Evolutionary conservation across 2,797 vertebrate genomes (phyloP), one percentile per base, ranked within the genome.

Genomic region (Paedocypris micromegethes): DNA sequence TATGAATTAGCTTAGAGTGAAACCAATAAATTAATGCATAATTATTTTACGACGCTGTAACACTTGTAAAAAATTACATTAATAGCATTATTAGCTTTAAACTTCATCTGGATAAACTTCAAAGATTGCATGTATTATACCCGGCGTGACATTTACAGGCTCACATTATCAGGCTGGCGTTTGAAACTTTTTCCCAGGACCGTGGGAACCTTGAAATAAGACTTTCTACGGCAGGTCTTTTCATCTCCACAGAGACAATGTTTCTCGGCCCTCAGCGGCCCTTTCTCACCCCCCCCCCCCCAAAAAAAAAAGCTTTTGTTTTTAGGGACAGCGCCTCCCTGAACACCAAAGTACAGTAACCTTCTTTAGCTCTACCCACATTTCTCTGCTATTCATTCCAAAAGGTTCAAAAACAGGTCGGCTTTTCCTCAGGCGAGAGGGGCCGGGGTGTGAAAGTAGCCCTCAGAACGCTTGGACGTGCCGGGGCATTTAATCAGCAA

Each of bases 221-320:
- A 64, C 73, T 78, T 82, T 86, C 79, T 80, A 39, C 61, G 66
- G 76, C 75, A 70, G 75, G 72, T 68, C 81, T 85, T 88, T 87
- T 87, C 84, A 86, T 86, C 78, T 80, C 57, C 55, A 81, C 82
- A 84, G 79, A 88, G 81, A 86, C 85, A 86, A 84, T 87, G 83
- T 83, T 85, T 83, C 76, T 67, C 69, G 68, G 78, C 80, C 70
- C 78, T 66, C 79, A 80, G 76, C 72, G 77, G 78, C 81, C 82
- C 78, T 86, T 58, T 88, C 86, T 87, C 88, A 87, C 82, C 64
- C 64, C 68, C 73, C 58, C 72, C 72, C n/a, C n/a, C n/a, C n/a
- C n/a, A n/a, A 23, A 23, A 23, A 68, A 79, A 78, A 83, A 80
- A 70, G 72, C 46, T 52, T 68, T 56, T 68, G 77, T 81, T 79